Evolutionary conservation across 2,797 vertebrate genomes (phyloP).

Genomic region (Paedocypris micromegethes): DNA sequence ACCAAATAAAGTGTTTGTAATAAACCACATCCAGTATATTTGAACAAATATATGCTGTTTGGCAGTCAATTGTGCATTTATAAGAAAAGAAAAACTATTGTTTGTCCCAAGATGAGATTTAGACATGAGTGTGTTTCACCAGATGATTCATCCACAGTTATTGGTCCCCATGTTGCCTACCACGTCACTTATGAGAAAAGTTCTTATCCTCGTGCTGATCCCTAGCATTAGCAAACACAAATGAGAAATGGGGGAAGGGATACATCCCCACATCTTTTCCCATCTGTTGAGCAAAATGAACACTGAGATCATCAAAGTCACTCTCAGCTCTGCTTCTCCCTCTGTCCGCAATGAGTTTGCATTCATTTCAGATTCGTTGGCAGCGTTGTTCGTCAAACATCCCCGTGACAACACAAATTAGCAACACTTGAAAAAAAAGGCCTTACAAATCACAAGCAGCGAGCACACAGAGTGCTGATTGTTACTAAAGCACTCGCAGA

Average conservation of each 20-base stretch:
- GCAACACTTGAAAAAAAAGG: slow-evolving; percentile 15
- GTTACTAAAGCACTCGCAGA: background rate
- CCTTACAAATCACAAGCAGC: slow-evolving; percentile 18
- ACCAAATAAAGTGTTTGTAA: too few species aligned
- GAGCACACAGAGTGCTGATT: background rate
- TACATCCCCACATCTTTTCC: background rate
- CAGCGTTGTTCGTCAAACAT: background rate
- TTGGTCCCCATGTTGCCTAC: background rate
- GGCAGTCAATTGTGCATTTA: too few species aligned
- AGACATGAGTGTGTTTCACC: too few species aligned
- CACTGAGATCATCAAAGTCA: slow-evolving; percentile 2
- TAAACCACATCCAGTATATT: too few species aligned
- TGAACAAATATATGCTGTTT: too few species aligned
- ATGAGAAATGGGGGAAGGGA: slow-evolving; percentile 22
- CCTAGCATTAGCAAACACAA: slow-evolving; percentile 22
- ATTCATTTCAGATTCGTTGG: background rate
- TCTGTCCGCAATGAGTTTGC: background rate
- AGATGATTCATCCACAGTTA: background rate
- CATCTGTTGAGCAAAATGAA: slow-evolving; percentile 16
- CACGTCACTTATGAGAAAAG: slow-evolving; percentile 15
- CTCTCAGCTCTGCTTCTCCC: background rate
- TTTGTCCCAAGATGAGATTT: too few species aligned
- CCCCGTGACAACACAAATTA: slow-evolving; percentile 21
- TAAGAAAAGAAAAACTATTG: too few species aligned
- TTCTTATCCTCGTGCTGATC: slow-evolving; percentile 21